phyloP scores from a whole-genome alignment of 2,888 invertebrate species.

The Ganaspis brasiliensis region DNA sequence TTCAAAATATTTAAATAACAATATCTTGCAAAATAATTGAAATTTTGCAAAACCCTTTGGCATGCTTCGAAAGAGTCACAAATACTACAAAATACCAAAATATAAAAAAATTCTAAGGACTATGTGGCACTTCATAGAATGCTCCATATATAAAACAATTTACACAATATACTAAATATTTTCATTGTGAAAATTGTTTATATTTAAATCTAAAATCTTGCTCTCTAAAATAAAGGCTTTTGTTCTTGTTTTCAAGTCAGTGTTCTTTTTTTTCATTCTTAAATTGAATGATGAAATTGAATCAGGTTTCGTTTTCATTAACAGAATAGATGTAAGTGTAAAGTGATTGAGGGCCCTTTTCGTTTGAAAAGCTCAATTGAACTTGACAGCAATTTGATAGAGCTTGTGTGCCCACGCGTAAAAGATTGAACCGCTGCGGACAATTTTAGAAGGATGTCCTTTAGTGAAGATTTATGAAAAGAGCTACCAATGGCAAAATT shows the following conservation, averaged over 20 bases:
- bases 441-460: background rate
- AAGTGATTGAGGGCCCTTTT: slow-evolving; percentile 13
- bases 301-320: background rate
- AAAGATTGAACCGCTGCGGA: slow-evolving; percentile 1
- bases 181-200: no score
- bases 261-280: background rate
- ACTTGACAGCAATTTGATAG: slow-evolving; percentile 25
- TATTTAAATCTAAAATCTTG: no score
- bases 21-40: no score
- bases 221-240: no score
- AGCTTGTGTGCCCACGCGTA: background rate
- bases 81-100: no score
- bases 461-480: slow-evolving; percentile 10
- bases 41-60: no score
- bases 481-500: background rate
- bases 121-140: no score
- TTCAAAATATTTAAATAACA: no score
- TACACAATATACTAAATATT: no score
- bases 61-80: no score
- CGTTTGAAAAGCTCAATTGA: slow-evolving; percentile 27
- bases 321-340: slow-evolving; percentile 8
- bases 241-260: background rate
- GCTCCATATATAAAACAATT: no score
- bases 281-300: background rate
- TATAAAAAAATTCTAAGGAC: no score